phyloP scores from a whole-genome alignment of 1,140 invertebrate species.

The Pissodes strobi region DNA sequence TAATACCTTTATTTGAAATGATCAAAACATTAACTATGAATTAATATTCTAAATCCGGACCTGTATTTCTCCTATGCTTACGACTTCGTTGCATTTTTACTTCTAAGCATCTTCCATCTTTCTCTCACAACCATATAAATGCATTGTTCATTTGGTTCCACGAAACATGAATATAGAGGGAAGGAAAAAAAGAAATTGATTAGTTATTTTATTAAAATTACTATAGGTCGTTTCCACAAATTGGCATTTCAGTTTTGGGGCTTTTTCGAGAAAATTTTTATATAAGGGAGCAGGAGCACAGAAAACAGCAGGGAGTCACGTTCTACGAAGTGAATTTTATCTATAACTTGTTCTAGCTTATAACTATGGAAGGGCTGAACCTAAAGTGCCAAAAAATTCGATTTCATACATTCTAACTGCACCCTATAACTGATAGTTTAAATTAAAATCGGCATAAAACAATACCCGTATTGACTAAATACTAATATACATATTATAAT shows the following conservation, averaged over 20 bases:
- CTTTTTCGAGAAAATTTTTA: conserved; percentile 56
- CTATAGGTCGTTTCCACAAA: conserved; percentile 41
- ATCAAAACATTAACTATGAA: too few relatives aligned
- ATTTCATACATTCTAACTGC: too few relatives aligned
- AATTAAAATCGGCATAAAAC: background rate
- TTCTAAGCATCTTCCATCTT: too few relatives aligned
- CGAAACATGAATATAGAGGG: background rate
- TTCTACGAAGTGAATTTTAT: conserved; percentile 12
- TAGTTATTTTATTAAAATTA: conserved; percentile 53
- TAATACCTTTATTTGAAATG: too few relatives aligned
- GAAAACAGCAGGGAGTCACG: conserved; percentile 36
- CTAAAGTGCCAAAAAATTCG: too few relatives aligned
- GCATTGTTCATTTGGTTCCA: conserved; percentile 3
- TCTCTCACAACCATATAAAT: background rate
- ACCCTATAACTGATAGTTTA: too few relatives aligned
- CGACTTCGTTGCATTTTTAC: too few relatives aligned
- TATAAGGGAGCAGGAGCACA: conserved; percentile 53
- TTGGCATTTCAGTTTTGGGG: conserved; percentile 46
- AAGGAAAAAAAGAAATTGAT: conserved; percentile 34
- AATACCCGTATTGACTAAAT: background rate
- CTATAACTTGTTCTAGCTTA: conserved; percentile 20
- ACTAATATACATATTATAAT: background rate
- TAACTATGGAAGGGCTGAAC: background rate
- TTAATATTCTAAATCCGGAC: too few relatives aligned
- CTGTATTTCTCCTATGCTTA: too few relatives aligned